A percentile compares a stretch with the other conserved stretches of the same genome.
phyloP scores from a whole-genome alignment of 2,113 vertebrate genomes.

The Daboia siamensis region DNA sequence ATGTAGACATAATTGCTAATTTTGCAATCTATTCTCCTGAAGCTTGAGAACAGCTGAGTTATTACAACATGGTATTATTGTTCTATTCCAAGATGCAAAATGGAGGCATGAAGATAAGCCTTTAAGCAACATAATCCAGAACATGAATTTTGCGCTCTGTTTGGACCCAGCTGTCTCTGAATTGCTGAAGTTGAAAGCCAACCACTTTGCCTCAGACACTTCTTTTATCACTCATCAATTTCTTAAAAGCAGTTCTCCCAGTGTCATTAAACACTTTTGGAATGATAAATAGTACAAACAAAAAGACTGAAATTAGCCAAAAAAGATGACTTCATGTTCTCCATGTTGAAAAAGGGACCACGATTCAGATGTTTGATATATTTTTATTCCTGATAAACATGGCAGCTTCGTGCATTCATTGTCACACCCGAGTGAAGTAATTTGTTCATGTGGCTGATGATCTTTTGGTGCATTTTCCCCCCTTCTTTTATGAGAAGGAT shows the following conservation, averaged over 20 bases:
- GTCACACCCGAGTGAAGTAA: not conserved
- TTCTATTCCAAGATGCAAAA: not conserved
- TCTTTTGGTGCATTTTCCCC: not conserved
- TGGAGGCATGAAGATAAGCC: not conserved
- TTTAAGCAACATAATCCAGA: not conserved
- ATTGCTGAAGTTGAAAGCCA: not conserved
- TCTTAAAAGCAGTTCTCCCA: not conserved
- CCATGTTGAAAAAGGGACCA: not conserved
- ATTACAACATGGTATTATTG: not conserved
- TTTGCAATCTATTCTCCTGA: not conserved
- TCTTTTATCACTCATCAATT: constrained; percentile 15
- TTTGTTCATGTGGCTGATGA: not conserved
- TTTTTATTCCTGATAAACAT: constrained; percentile 10
- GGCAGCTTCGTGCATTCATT: constrained; percentile 3
- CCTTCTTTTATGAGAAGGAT: not conserved
- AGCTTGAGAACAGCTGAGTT: not conserved
- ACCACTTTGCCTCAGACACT: not conserved
- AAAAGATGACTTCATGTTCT: constrained; percentile 17
- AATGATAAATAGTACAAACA: constrained; percentile 9
- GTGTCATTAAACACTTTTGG: constrained; percentile 12
- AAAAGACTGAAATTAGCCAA: constrained; percentile 1
- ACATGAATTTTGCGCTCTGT: not conserved
- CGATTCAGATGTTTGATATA: not conserved
- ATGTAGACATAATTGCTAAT: not conserved
- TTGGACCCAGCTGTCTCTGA: not conserved